Evolutionary conservation across 2,888 invertebrate species (phyloP), one percentile per base, ranked within the genome.

Genomic region (Entomobrya multifasciata): DNA sequence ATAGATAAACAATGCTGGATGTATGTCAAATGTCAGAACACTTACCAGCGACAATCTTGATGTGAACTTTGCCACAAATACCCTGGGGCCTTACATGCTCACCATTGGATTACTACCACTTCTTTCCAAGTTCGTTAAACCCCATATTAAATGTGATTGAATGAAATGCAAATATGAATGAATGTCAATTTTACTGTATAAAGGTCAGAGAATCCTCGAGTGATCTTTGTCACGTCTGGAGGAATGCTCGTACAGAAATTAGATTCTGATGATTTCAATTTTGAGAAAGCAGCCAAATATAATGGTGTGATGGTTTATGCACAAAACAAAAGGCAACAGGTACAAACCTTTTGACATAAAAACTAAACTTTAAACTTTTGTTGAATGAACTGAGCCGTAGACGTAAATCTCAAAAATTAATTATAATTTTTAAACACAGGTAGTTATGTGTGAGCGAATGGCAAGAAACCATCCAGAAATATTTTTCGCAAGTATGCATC

Each of bases 1-100:
- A 20, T 55, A 93, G 93, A 92, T 93, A 1, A 93, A 94, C 88
- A 93, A 93, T 92, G 93, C 93, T 36, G 93, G 93, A 0, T 93
- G 93, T 87, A 93, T 94, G 93, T 91, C 93, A 2, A 92, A 93
- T 86, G 91, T 91, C 76, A 90, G 93, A 84, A 91, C 92, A 74
- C 81, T 92, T 2, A 92, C 92, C 20, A 92, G 92, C 81, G 91
- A 91, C 85, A 92, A 92, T 0, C 88, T 93, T 20, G 93, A 93
- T 90, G 92, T 92, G 57, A 93, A 93, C 87, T 93, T 93, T 92
- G 93, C 93, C 1, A 93, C 93, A 65, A 93, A 93, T 87, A 93
- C 93, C 1, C 91, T 93, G 10, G 93, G 93, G 49, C 92, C 92
- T 8, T 92, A 93, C 87, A 91, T 93, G 36, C 89, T 93, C 47